Evolutionary conservation across 2,113 vertebrate genomes (phyloP), one percentile per base, ranked within the genome.

Genomic region (Actinemys pallida): DNA sequence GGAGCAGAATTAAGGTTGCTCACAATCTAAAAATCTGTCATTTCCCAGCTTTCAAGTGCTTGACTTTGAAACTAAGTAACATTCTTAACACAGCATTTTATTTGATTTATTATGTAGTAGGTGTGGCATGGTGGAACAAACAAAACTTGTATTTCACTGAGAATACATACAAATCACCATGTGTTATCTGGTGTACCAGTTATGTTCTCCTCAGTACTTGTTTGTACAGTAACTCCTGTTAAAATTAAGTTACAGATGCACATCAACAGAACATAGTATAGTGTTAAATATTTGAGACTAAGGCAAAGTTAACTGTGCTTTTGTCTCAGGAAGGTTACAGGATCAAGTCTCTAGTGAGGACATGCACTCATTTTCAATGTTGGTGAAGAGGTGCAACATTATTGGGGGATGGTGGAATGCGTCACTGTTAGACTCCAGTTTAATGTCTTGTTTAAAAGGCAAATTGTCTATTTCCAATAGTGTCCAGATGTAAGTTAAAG

Each of bases 111-210:
- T 76, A 47, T 13, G 20, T 35, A 29, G 49, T 53, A 6, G 49
- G 62, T 76, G 8, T 35, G 81, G 79, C 24, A 11, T 1, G 4
- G 29, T 5, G 8, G 65, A 80, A 49, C 57, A 47, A 42, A 5
- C 35, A 11, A 20, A 27, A 12, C 42, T 78, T 24, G 42, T 78
- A 12, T 45, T 84, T 25, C 8, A n/a, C 35, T n/a, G 57, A 53
- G 25, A 82, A 19, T 0, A 39, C 7, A 17, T 10, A 0, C 0
- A 1, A 50, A 53, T n/a, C 56, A 39, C 22, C 10, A 10, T 3
- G 42, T 35, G 25, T 2, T 16, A 7, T 11, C 22, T 1, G 25
- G 39, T 9, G 75, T 76, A 16, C 4, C 65, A 29, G 8, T 11
- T 52, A 29, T 0, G 1, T 80, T 56, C 53, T 75, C 17, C 39